Evolutionary conservation across 1,140 invertebrate species (phyloP), one percentile per base, ranked within the genome.

Genomic region (Mactra quadrangularis): DNA sequence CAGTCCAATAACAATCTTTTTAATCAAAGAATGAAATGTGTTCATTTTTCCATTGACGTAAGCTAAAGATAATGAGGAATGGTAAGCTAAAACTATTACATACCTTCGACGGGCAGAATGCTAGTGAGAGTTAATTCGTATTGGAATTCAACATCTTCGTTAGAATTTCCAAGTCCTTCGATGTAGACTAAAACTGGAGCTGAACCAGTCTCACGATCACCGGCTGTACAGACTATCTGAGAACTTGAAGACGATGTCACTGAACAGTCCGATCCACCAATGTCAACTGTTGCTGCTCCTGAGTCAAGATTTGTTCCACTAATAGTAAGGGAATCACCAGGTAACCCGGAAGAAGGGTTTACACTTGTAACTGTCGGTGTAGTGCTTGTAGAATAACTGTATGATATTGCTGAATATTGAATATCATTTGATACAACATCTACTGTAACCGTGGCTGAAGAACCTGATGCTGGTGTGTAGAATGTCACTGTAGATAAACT

Each of bases 41-140:
- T n/a, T n/a, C n/a, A n/a, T n/a, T n/a, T n/a, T n/a, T n/a, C n/a
- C n/a, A n/a, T n/a, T n/a, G n/a, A n/a, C n/a, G n/a, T n/a, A n/a
- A n/a, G n/a, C n/a, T n/a, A n/a, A n/a, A n/a, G n/a, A n/a, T n/a
- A n/a, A n/a, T n/a, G n/a, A n/a, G n/a, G n/a, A n/a, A n/a, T n/a
- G n/a, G n/a, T n/a, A n/a, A n/a, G n/a, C n/a, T n/a, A n/a, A n/a
- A n/a, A n/a, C n/a, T n/a, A n/a, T n/a, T n/a, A n/a, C n/a, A n/a
- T 84, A 90, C 89, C 89, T 74, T 53, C 55, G 13, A 33, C 52
- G 15, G 90, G 90, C 22, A 41, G 62, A 25, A 89, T 84, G 17
- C 22, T 59, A 11, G 72, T 62, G 0, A 81, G 25, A 22, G 66
- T 60, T 6, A 90, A 41, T 17, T 77, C 52, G 71, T 88, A 90